Percentiles rank a stretch among this genome's conserved stretches.
Conservation (phyloP, 2,797 vertebrate species). For the Mormyrops attenuatus region DNA sequence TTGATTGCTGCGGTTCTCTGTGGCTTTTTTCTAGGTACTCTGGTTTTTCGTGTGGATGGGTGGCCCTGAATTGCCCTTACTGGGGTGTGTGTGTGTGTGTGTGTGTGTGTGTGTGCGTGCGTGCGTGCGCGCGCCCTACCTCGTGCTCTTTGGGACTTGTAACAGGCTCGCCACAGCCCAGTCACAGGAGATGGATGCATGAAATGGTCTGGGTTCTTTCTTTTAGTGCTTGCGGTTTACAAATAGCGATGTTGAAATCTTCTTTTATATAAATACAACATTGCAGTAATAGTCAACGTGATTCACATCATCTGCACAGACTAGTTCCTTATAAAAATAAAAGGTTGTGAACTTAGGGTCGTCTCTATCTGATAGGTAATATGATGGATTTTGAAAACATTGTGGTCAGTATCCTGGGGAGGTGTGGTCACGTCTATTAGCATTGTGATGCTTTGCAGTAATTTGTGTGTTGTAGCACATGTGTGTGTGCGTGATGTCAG, state of each 20-base stretch:
- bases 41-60: neutral
- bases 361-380: neutral
- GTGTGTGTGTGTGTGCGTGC: neutral
- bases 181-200: neutral
- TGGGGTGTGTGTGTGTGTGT: neutral
- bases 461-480: neutral
- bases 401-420: neutral
- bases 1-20: neutral
- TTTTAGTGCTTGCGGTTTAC: neutral
- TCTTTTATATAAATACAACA: neutral
- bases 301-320: neutral
- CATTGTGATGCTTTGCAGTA: neutral
- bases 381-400: neutral
- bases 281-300: neutral
- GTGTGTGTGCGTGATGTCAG: neutral
- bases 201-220: neutral
- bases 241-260: neutral
- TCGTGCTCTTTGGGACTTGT: neutral
- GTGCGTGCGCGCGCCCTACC: neutral
- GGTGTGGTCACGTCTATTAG: neutral
- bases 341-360: neutral
- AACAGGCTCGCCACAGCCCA: neutral
- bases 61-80: neutral
- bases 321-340: neutral
- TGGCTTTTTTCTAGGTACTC: neutral